Conservation (phyloP, 2,888 invertebrate genomes). For the Zeuzera pyrina region DNA sequence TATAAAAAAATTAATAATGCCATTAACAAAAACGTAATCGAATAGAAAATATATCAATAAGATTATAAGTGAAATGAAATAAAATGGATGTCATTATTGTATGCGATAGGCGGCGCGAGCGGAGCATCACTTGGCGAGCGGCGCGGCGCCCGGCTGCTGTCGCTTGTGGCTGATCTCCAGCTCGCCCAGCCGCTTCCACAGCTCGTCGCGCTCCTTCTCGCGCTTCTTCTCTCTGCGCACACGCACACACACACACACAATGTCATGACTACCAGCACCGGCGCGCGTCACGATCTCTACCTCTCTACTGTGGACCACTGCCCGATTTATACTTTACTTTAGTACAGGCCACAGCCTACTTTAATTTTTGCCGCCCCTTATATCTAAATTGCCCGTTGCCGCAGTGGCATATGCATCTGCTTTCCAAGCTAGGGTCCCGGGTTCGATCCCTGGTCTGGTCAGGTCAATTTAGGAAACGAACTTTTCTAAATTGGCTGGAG, state of each 20-base stretch:
- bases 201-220: slow-evolving; percentile 95
- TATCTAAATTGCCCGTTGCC: too few species aligned
- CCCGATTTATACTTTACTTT: too few species aligned
- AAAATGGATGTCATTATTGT: slow-evolving; percentile 29
- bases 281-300: too few species aligned
- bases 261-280: too few species aligned
- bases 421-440: too few species aligned
- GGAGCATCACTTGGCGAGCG: slow-evolving; percentile 71
- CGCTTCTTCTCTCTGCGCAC: slow-evolving; percentile 88
- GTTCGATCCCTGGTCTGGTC: too few species aligned
- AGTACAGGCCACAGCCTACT: too few species aligned
- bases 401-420: too few species aligned
- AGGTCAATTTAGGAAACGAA: too few species aligned
- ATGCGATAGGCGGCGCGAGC: slow-evolving; percentile 65
- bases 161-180: slow-evolving; percentile 83
- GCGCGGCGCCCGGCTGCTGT: slow-evolving; percentile 38
- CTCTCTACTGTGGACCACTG: too few species aligned
- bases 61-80: slow-evolving; percentile 60
- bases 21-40: slow-evolving; percentile 68
- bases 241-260: slow-evolving; percentile 5
- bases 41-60: slow-evolving; percentile 68
- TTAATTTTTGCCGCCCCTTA: too few species aligned
- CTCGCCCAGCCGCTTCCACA: slow-evolving; percentile 96
- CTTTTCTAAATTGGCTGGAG: too few species aligned
- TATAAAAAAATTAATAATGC: slow-evolving; percentile 65